Conservation (phyloP, 2,113 vertebrate species). For the pig (Sus scrofa) region T2T-Sscrofa CM000819.6:59403501-59404000, state of each 20-base stretch:
- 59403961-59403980: too few relatives aligned
- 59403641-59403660: not conserved
- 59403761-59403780: constrained; percentile 36
- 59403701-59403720: not conserved
- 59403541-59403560: too few relatives aligned
- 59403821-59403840: not conserved
- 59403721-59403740: not conserved
- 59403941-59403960: too few relatives aligned
- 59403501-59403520: too few relatives aligned
- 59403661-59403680: not conserved
- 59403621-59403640: constrained; percentile 27
- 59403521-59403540: too few relatives aligned
- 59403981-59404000: too few relatives aligned
- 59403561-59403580: too few relatives aligned
- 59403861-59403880: not conserved
- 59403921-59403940: not conserved
- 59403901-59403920: not conserved
- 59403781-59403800: not conserved
- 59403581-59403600: not conserved
- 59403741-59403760: not conserved
- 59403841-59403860: constrained; percentile 38
- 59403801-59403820: not conserved
- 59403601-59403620: not conserved
- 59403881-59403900: not conserved
- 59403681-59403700: not conserved